These are phyloP conservation scores for Hermatobates lingyangjiaoensis DNA, from an alignment of 1,140 invertebrate species.

Conservation along the genomic window DNA sequence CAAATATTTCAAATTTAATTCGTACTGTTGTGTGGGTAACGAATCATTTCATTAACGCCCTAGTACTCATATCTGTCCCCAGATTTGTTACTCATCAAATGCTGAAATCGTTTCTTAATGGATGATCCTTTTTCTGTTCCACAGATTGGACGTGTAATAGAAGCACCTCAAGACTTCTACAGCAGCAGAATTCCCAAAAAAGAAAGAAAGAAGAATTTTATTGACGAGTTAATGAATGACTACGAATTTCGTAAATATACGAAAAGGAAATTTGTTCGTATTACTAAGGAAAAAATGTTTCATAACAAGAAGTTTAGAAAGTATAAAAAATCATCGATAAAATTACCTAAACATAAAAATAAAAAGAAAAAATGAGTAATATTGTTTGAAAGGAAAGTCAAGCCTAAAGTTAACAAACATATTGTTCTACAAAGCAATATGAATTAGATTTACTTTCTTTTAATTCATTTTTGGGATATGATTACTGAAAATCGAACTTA, in stretches of 20 bases:
- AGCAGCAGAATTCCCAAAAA: conserved; percentile 62
- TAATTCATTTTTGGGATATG: no score
- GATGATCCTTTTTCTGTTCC: conserved; percentile 17
- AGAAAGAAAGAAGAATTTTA: conserved; percentile 68
- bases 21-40: neutral
- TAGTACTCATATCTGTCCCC: no score
- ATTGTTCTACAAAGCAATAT: no score
- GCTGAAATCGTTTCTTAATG: neutral
- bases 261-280: conserved; percentile 60
- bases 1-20: neutral
- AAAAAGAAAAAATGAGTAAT: no score
- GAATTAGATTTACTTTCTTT: no score
- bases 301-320: neutral
- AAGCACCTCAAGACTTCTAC: conserved; percentile 51
- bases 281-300: conserved; percentile 13
- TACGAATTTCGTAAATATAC: conserved; percentile 69
- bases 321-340: neutral
- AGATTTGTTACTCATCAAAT: no score
- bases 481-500: no score
- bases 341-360: no score
- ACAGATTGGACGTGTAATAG: conserved; percentile 54
- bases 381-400: no score
- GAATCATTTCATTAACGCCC: neutral
- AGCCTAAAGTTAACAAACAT: no score
- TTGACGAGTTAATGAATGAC: conserved; percentile 81